phyloP scores from a whole-genome alignment of 2,113 vertebrate species.

The Camelus dromedarius region DNA sequence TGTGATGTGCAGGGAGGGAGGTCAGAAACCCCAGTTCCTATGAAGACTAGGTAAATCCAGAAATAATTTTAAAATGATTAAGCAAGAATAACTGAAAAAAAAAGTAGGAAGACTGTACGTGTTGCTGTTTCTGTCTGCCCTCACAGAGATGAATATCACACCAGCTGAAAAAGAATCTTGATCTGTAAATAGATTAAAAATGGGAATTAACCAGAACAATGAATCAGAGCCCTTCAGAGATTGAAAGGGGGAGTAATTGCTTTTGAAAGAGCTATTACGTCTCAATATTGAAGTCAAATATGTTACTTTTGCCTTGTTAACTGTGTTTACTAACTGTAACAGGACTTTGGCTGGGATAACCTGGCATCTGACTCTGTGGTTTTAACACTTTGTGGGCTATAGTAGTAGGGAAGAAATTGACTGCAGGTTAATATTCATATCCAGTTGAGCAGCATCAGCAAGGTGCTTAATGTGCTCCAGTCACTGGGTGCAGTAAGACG shows the following conservation, averaged over 20 bases:
- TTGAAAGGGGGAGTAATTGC: slow-evolving; percentile 16
- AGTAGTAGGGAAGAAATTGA: background rate
- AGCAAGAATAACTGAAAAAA: slow-evolving; percentile 28
- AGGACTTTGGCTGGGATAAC: background rate
- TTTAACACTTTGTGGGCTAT: background rate
- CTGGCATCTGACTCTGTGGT: background rate
- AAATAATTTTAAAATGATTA: slow-evolving; percentile 39
- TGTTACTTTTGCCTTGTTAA: background rate
- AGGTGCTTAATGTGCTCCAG: background rate
- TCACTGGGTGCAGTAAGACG: background rate
- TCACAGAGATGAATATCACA: slow-evolving; percentile 52
- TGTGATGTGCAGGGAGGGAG: background rate
- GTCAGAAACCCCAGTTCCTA: background rate
- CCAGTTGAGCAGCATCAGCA: background rate
- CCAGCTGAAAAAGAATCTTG: background rate
- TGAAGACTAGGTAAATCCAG: slow-evolving; percentile 19
- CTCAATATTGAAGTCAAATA: background rate
- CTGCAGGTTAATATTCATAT: background rate
- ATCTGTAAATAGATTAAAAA: slow-evolving; percentile 72
- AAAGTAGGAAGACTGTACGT: background rate
- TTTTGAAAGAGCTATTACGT: slow-evolving; percentile 29
- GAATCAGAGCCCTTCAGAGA: slow-evolving; percentile 62
- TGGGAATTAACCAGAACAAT: slow-evolving; percentile 65
- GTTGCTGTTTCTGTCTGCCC: slow-evolving; percentile 24
- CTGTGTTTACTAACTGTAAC: slow-evolving; percentile 6